Evolutionary conservation across 2,888 invertebrate genomes (phyloP).

Genomic region (Stratiomys singularior): DNA sequence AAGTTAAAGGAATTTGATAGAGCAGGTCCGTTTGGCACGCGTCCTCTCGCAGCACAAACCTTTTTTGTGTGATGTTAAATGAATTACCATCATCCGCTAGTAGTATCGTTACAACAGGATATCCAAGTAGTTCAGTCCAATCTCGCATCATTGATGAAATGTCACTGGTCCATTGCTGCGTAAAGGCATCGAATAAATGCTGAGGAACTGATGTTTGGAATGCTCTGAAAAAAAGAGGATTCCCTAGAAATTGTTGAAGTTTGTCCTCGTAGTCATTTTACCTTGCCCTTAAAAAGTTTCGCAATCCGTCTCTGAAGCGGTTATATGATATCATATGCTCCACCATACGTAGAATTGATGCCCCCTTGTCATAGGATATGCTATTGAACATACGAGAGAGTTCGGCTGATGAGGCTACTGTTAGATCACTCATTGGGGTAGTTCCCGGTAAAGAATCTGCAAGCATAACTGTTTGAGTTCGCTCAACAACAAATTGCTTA

Average conservation of each 20-base stretch:
- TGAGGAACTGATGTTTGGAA: constrained; percentile 23
- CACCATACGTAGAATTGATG: constrained; percentile 75
- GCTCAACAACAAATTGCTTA: constrained; percentile 76
- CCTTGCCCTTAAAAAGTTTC: not conserved
- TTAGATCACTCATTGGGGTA: constrained; percentile 70
- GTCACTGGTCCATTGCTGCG: constrained; percentile 65
- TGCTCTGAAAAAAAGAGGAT: constrained; percentile 29
- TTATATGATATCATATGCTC: constrained; percentile 70
- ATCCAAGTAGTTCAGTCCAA: constrained; percentile 76
- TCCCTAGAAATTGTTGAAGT: not conserved
- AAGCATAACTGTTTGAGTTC: constrained; percentile 73
- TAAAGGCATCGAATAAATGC: constrained; percentile 27
- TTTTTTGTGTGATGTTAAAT: constrained; percentile 55
- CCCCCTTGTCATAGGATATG: constrained; percentile 77
- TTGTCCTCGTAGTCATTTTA: not conserved
- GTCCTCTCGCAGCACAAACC: constrained; percentile 55
- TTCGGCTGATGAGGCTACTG: constrained; percentile 69
- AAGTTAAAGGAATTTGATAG: constrained; percentile 59
- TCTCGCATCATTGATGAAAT: constrained; percentile 65
- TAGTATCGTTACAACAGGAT: constrained; percentile 71
- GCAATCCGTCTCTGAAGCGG: constrained; percentile 63
- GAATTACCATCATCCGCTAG: constrained; percentile 33
- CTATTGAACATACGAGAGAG: constrained; percentile 73
- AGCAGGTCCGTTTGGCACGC: not conserved
- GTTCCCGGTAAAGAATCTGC: constrained; percentile 70